Evolutionary conservation across 2,888 invertebrate genomes (phyloP), one percentile per base, ranked within the genome.

Genomic region (Xylocampa areola): DNA sequence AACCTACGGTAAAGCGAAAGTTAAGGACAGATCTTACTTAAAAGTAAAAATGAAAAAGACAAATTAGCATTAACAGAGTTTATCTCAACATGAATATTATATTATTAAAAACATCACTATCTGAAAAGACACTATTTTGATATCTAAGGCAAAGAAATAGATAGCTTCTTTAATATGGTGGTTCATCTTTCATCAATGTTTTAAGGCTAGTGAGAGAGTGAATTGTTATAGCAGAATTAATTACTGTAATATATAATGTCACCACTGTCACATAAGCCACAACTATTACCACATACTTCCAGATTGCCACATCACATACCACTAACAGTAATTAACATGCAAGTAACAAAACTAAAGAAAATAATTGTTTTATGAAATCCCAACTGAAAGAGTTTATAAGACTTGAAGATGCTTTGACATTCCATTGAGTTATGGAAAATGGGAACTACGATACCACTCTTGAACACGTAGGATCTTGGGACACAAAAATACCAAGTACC

Each of bases 251-350:
- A 13, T 25, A n/a, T 50, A 40, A 55, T 54, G 29, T 43, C 25
- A 52, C 14, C 19, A 60, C 50, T 65, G 49, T 32, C 49, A 58
- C 36, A 58, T 52, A 48, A 23, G 32, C 29, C 17, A 40, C 13
- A 33, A 49, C 17, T 43, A 27, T 58, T 51, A 11, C 52, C 16
- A 59, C 32, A 55, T 51, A 21, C 13, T 21, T 27, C 32, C 2
- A 10, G 8, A 35, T 53, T 57, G 33, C 52, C 53, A 72, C 49
- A 59, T 57, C 51, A 50, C 10, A 41, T 44, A 21, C 40, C 23
- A 47, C 2, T 35, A 44, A 30, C 19, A 19, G n/a, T 43, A 13
- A 44, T 48, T 17, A 37, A 6, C 19, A 45, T 55, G 17, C 11
- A 14, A 32, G 14, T 37, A 25, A 41, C 14, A 35, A 65, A 44